Percentiles rank a stretch among this genome's conserved stretches.
Conservation (phyloP, 2,888 invertebrate species). For the Sarcophaga rosellei region DNA sequence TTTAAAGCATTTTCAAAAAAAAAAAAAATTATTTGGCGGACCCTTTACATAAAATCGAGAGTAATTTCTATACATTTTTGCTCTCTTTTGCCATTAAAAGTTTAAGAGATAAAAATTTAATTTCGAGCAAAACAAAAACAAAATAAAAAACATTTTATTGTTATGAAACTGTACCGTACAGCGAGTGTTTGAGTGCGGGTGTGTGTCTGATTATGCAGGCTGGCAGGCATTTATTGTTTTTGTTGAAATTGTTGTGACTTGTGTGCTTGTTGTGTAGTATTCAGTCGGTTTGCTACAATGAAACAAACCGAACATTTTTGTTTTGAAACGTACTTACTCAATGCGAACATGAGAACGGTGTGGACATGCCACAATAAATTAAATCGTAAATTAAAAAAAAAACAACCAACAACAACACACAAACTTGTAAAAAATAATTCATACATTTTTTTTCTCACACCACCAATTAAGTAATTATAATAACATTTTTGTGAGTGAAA, state of each 20-base stretch:
- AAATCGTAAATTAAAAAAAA: slow-evolving; percentile 62
- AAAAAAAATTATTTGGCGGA: too few relatives aligned
- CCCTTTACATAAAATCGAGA: slow-evolving; percentile 21
- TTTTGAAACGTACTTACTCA: slow-evolving; percentile 71
- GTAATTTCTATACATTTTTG: slow-evolving; percentile 27
- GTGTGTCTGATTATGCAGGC: slow-evolving; percentile 28
- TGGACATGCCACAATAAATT: slow-evolving; percentile 77
- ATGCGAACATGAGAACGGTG: slow-evolving; percentile 81
- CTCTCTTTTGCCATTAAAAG: slow-evolving; percentile 15
- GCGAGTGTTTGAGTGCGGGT: neutral
- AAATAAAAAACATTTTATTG: slow-evolving; percentile 39
- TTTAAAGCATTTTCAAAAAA: too few relatives aligned
- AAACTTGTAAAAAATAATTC: slow-evolving; percentile 39
- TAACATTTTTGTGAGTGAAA: slow-evolving; percentile 65
- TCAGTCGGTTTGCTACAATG: slow-evolving; percentile 76
- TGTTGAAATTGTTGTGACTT: slow-evolving; percentile 37
- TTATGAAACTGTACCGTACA: slow-evolving; percentile 2
- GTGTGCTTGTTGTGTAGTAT: slow-evolving; percentile 67
- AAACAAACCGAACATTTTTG: slow-evolving; percentile 73
- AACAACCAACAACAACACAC: slow-evolving; percentile 41
- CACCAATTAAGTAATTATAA: neutral
- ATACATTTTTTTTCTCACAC: slow-evolving; percentile 30
- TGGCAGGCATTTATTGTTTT: slow-evolving; percentile 23
- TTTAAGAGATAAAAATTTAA: slow-evolving; percentile 22
- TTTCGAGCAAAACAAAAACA: neutral